Base-by-base conservation (phyloP, 1,140 invertebrate genomes). In the Pantala flavescens region DNA sequence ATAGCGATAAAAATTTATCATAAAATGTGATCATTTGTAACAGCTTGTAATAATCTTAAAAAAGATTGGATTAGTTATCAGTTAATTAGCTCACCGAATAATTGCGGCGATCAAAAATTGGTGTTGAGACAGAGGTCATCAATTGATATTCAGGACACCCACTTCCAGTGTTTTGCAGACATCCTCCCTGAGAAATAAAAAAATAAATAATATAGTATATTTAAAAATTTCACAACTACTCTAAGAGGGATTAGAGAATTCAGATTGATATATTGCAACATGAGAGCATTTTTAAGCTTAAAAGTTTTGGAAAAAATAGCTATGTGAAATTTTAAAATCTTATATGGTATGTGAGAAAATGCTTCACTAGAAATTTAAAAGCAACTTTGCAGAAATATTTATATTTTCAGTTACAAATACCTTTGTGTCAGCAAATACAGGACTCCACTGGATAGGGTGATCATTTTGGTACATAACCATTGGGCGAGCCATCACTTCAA, bases 81-180 rank as follows among this genome's bases (percentile, higher is more conserved):
- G 19, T 73, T 55, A 43, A 73, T 81, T 82, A 85, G n/a, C 86
- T 88, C 87, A 95, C 93, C 80, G 93, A 91, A 83, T 92, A 90
- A 83, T 96, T 95, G 83, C 93, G 89, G 81, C 90, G 89, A 87
- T 97, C 94, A 84, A 95, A 94, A 75, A 97, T 94, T 24, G 95
- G 95, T 73, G 93, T 91, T 70, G 94, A 92, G 24, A 97, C 93
- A 75, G 95, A 94, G 21, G 93, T 95, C 88, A 95, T 94, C 71
- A 96, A 82, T 76, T 93, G 90, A 55, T 63, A 70, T 24, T 28
- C 63, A 23, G 49, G 43, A 43, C 71, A 72, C 19, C 23, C 23
- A 19, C 49, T 63, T 19, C 49, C 49, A 63, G 49, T 75, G 63
- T 43, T 71, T 73, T 77, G 76, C n/a, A 81, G 72, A 55, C 87